phyloP scores from a whole-genome alignment of 2,113 vertebrate genomes.

The Notothenia coriiceps region DNA sequence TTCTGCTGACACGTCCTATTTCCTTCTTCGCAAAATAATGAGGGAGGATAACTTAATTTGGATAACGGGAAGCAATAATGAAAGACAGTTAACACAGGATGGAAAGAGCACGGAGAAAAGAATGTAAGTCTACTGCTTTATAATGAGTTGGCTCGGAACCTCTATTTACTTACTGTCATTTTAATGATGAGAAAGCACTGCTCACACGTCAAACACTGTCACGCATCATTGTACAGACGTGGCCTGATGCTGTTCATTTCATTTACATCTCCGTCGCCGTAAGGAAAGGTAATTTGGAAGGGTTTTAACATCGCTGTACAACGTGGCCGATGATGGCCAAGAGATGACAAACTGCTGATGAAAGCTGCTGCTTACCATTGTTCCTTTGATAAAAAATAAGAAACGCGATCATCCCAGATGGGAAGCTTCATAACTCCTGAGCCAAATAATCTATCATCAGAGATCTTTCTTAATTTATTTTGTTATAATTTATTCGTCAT shows the following conservation, averaged over 20 bases:
- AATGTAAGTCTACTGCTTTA: constrained; percentile 7
- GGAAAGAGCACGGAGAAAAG: constrained; percentile 14
- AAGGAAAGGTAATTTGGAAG: constrained; percentile 16
- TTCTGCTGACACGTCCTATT: constrained; percentile 74
- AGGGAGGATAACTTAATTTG: constrained; percentile 72
- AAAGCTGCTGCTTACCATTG: background rate
- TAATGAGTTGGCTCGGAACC: constrained; percentile 34
- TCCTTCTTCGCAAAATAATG: constrained; percentile 68
- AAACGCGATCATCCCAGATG: background rate
- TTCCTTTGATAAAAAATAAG: constrained; percentile 2
- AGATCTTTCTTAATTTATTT: background rate
- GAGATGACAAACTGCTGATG: constrained; percentile 24
- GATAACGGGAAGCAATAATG: constrained; percentile 62
- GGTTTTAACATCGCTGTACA: constrained; percentile 11
- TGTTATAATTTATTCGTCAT: background rate
- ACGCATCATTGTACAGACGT: background rate
- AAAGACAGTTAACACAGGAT: constrained; percentile 66
- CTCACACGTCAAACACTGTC: constrained; percentile 26
- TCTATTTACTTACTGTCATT: constrained; percentile 25
- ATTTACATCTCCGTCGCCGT: background rate
- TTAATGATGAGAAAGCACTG: background rate
- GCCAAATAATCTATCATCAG: background rate
- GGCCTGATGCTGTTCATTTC: constrained; percentile 17
- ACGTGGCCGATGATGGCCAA: background rate
- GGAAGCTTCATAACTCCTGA: background rate